Evolutionary conservation across 2,888 invertebrate genomes (phyloP).

Genomic region (Xestia ashworthii): DNA sequence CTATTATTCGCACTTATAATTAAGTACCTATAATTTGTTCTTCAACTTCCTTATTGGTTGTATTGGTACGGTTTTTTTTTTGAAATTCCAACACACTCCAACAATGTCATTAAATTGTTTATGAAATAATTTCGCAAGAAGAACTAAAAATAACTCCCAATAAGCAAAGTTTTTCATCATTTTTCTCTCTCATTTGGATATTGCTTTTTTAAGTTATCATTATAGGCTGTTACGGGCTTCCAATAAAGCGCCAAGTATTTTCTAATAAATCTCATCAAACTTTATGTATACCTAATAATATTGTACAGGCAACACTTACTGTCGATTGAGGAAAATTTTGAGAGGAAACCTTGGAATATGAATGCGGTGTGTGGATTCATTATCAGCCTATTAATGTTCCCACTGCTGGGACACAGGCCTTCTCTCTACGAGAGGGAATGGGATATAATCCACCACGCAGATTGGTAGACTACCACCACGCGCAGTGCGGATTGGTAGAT

Average conservation of each 20-base stretch:
- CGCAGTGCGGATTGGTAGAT: too few relatives aligned
- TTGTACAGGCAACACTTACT: background rate
- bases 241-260: slow-evolving; percentile 7
- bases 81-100: background rate
- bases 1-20: background rate
- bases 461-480: too few relatives aligned
- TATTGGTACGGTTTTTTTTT: background rate
- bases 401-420: too few relatives aligned
- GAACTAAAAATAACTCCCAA: background rate
- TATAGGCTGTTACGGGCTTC: background rate
- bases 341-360: background rate
- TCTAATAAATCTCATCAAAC: background rate
- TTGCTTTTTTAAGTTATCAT: background rate
- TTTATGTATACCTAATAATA: background rate
- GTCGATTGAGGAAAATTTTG: background rate
- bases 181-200: background rate
- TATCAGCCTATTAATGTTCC: too few relatives aligned
- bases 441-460: too few relatives aligned
- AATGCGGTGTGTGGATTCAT: background rate
- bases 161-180: background rate
- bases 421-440: too few relatives aligned
- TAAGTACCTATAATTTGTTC: background rate
- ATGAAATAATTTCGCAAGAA: background rate
- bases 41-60: background rate
- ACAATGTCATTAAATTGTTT: background rate